Evolutionary conservation across 2,797 vertebrate species (phyloP), one percentile per base, ranked within the genome.

Genomic region (Sternotherus odoratus): DNA sequence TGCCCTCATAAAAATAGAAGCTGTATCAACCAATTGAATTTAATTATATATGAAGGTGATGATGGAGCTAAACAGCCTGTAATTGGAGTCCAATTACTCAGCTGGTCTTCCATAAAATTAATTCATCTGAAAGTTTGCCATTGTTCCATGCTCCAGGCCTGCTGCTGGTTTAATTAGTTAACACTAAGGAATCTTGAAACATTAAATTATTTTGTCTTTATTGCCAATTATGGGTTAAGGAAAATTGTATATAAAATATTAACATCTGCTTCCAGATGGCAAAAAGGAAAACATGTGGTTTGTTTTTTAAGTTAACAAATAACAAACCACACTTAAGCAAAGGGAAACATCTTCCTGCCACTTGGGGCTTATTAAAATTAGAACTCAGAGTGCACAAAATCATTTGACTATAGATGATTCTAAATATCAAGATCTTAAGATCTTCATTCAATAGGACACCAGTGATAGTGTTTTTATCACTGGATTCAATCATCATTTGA

Each of bases 21-120:
- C 98, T 97, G 94, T 98, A 98, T 98, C 97, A 98, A 98, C 98
- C 98, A 98, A 98, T 98, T 98, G 98, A 97, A 98, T 98, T 98
- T 98, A 98, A 98, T 98, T 98, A 98, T 98, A 98, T 98, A 98
- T 98, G 98, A 98, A 98, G 98, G 98, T 98, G 98, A 98, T 98
- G 98, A 98, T 97, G 97, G 98, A 98, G 97, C 97, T 98, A 98
- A 98, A 98, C 97, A 97, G 98, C 96, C 97, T 98, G 96, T 98
- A 98, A 98, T 98, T 98, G 98, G 97, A 98, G 97, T 97, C 98
- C 98, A 98, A 98, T 98, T 98, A 98, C 98, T 98, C 98, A 98
- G 98, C 97, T 98, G 98, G 98, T 98, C 98, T 98, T 98, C 97
- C 97, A 98, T 98, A 98, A 98, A 98, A 98, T 98, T 98, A 98